Evolutionary conservation across 2,888 invertebrate species (phyloP).

Genomic region (Dryobotodes eremita): DNA sequence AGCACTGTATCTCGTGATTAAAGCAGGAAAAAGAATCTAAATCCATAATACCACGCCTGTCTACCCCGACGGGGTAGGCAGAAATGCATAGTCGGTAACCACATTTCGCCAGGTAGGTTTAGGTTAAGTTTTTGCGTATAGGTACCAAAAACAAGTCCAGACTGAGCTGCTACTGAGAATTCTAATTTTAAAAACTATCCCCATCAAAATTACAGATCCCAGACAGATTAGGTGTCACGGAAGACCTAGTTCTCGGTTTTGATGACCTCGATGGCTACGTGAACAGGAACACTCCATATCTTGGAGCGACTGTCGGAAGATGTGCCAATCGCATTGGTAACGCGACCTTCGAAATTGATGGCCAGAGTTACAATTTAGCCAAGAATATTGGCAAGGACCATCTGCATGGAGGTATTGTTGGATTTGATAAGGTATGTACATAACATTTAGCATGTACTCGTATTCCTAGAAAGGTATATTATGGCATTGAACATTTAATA

Average conservation of each 20-base stretch:
- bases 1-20: not conserved
- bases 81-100: not conserved
- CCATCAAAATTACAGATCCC: constrained; percentile 88
- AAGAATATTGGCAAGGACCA: constrained; percentile 94
- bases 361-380: constrained; percentile 92
- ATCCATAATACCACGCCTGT: too few relatives aligned
- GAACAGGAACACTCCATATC: constrained; percentile 91
- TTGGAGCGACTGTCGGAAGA: constrained; percentile 96
- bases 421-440: constrained; percentile 93
- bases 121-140: too few relatives aligned
- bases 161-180: not conserved
- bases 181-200: not conserved
- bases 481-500: too few relatives aligned
- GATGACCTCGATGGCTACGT: constrained; percentile 93
- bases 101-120: not conserved
- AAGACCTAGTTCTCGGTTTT: constrained; percentile 96
- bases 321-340: constrained; percentile 96
- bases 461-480: not conserved
- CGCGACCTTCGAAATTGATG: constrained; percentile 90
- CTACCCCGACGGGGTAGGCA: too few relatives aligned
- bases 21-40: not conserved
- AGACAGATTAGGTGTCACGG: constrained; percentile 92
- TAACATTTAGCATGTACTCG: not conserved
- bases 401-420: constrained; percentile 96
- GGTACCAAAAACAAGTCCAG: too few relatives aligned